A percentile compares a stretch with the other conserved stretches of the same genome.
Evolutionary conservation across 2,888 invertebrate species (phyloP).

Genomic region (Pristionchus japonicus): DNA sequence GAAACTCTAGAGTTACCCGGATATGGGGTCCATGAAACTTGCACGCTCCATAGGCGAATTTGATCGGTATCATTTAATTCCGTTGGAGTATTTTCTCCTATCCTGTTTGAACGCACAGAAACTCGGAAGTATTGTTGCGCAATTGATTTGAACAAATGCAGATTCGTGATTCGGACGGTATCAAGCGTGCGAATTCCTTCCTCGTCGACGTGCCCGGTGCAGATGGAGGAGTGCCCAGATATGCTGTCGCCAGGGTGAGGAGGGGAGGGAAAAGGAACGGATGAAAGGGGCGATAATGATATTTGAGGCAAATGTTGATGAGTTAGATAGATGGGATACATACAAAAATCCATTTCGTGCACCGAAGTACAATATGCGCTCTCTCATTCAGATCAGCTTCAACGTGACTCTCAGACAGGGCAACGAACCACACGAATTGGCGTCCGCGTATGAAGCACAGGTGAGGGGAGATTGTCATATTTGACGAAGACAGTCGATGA

Average conservation of each 20-base stretch:
- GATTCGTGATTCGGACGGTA: slow-evolving; percentile 22
- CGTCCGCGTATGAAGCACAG: slow-evolving; percentile 46
- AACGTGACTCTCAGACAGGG: slow-evolving; percentile 59
- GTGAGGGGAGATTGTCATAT: too few species aligned
- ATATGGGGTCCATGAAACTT: not conserved
- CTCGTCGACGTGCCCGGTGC: slow-evolving; percentile 41
- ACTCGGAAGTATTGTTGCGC: too few species aligned
- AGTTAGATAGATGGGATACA: too few species aligned
- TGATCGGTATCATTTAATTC: not conserved
- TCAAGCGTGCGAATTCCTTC: slow-evolving; percentile 40
- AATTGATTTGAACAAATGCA: not conserved
- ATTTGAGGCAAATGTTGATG: not conserved
- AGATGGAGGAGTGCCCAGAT: slow-evolving; percentile 25
- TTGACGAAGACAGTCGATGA: too few species aligned
- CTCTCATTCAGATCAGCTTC: slow-evolving; percentile 51
- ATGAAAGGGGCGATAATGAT: not conserved
- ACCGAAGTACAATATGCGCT: not conserved
- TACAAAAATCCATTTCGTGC: too few species aligned
- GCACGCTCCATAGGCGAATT: not conserved
- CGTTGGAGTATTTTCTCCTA: too few species aligned
- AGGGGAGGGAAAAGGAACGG: not conserved
- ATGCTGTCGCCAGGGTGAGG: slow-evolving; percentile 16
- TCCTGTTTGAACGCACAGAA: too few species aligned
- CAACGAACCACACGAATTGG: slow-evolving; percentile 56
- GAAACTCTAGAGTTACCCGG: too few species aligned